Conservation (phyloP, 2,888 invertebrate species). For the Dyspetes luteomarginatus region DNA sequence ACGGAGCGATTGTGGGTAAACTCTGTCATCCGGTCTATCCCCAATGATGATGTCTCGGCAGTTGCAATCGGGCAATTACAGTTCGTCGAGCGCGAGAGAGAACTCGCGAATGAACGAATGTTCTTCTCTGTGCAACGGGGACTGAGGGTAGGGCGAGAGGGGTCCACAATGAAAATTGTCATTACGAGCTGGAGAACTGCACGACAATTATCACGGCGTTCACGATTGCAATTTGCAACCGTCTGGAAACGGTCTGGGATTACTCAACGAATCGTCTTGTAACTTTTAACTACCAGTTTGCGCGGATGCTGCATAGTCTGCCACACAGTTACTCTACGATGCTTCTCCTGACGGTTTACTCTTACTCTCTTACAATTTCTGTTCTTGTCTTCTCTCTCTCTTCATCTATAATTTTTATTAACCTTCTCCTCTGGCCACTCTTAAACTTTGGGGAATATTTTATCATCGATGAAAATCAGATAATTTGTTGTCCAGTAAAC, state of each 20-base stretch:
- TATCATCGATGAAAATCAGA: not conserved
- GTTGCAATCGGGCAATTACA: constrained; percentile 81
- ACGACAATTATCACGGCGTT: constrained; percentile 82
- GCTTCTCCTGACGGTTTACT: constrained; percentile 54
- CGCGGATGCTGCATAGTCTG: constrained; percentile 64
- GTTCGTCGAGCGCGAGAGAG: constrained; percentile 64
- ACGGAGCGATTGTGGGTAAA: constrained; percentile 5
- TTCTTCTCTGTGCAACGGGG: constrained; percentile 55
- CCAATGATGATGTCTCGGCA: constrained; percentile 73
- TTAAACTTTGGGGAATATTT: constrained; percentile 19
- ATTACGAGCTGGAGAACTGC: constrained; percentile 78
- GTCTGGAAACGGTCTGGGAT: constrained; percentile 82
- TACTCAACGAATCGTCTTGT: constrained; percentile 83
- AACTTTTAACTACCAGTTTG: constrained; percentile 82
- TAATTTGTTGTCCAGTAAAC: not conserved
- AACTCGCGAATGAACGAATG: constrained; percentile 46
- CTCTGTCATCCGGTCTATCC: constrained; percentile 40
- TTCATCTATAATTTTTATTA: constrained; percentile 5
- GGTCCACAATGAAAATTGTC: constrained; percentile 82
- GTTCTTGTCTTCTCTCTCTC: not conserved
- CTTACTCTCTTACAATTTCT: constrained; percentile 55
- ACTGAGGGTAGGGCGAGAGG: constrained; percentile 66
- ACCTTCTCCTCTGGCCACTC: constrained; percentile 16
- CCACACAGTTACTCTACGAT: constrained; percentile 46
- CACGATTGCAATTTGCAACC: constrained; percentile 82